Percentiles rank a stretch among this genome's conserved stretches.
Conservation (phyloP, 2,888 invertebrate genomes). For the Vesta saturnalis region DNA sequence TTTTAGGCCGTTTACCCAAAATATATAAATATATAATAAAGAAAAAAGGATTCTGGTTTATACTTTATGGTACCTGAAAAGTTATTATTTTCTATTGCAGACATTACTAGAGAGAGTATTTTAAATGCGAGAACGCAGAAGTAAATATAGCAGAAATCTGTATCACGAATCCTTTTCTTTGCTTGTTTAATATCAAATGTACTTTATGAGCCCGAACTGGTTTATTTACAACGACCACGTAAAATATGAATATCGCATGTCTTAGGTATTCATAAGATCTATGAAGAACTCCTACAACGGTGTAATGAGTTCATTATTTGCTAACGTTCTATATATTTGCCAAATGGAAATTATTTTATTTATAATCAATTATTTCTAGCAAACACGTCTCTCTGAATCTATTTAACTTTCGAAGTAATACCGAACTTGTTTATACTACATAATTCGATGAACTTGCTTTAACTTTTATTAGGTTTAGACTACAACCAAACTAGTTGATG, state of each 20-base stretch:
- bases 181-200: constrained; percentile 23
- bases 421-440: constrained; percentile 30
- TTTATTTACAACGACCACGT: constrained; percentile 23
- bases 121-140: constrained; percentile 11
- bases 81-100: neutral
- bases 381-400: constrained; percentile 21
- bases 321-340: neutral
- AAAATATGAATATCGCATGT: constrained; percentile 22
- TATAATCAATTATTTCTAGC: constrained; percentile 22
- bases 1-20: neutral
- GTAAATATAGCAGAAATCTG: constrained; percentile 15
- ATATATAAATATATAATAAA: neutral
- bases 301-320: constrained; percentile 27
- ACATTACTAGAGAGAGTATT: neutral
- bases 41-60: neutral
- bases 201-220: constrained; percentile 21
- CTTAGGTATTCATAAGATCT: constrained; percentile 19
- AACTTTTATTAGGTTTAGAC: constrained; percentile 28
- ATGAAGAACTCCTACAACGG: constrained; percentile 18
- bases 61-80: neutral
- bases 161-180: constrained; percentile 15
- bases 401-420: constrained; percentile 25
- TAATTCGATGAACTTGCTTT: constrained; percentile 27
- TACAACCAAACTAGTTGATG: constrained; percentile 24
- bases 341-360: constrained; percentile 22